Conservation (phyloP, 2,113 vertebrate genomes). For the Malurus cyaneus region DNA sequence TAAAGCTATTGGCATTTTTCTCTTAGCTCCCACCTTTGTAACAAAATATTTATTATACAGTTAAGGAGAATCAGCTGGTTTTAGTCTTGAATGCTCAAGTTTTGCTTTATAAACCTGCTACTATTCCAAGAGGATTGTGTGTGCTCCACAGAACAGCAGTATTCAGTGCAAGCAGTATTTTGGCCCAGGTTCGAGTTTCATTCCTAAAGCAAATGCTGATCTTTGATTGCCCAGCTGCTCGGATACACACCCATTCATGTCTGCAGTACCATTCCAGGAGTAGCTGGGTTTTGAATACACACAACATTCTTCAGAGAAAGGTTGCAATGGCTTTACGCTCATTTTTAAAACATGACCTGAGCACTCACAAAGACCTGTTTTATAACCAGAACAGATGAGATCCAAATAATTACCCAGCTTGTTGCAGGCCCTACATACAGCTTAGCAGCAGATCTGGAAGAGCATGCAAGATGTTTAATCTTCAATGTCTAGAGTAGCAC, state of each 20-base stretch:
- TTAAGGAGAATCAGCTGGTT: background rate
- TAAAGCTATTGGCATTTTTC: background rate
- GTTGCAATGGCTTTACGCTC: background rate
- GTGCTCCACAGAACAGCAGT: background rate
- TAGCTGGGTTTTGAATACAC: background rate
- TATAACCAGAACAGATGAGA: background rate
- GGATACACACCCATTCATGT: background rate
- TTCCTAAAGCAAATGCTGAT: background rate
- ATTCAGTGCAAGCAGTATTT: background rate
- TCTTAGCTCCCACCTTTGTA: background rate
- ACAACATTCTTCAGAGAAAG: background rate
- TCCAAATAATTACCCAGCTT: background rate
- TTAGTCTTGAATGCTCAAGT: background rate
- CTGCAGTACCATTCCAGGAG: background rate
- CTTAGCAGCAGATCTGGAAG: background rate
- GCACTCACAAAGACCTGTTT: background rate
- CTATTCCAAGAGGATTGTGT: background rate
- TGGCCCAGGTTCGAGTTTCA: background rate
- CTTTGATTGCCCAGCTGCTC: background rate
- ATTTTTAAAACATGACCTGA: background rate
- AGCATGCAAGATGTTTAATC: background rate
- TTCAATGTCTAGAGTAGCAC: background rate
- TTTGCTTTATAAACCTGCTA: background rate
- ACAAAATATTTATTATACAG: background rate
- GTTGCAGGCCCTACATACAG: background rate